phyloP scores from a whole-genome alignment of 2,113 vertebrate species.

The Corythaixoides concolor region DNA sequence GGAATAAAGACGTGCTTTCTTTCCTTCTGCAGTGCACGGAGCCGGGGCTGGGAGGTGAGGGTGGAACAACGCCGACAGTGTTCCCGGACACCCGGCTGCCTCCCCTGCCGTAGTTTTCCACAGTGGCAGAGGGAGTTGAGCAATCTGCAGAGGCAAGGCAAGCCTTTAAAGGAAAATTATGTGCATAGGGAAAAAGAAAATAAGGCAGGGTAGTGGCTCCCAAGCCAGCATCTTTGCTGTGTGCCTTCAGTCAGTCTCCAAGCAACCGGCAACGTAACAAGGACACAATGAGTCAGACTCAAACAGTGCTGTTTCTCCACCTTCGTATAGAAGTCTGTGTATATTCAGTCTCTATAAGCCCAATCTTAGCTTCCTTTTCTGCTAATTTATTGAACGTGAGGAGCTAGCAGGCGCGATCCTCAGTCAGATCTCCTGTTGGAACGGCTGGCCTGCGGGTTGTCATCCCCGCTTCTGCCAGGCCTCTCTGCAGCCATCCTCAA shows the following conservation, averaged over 20 bases:
- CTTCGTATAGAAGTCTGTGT: background rate
- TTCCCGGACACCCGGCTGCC: constrained; percentile 62
- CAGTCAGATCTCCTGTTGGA: background rate
- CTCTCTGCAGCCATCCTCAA: background rate
- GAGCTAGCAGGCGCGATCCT: background rate
- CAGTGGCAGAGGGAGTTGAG: constrained; percentile 11
- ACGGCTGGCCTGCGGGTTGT: background rate
- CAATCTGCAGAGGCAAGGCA: constrained; percentile 23
- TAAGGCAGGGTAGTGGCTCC: background rate
- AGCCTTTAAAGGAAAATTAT: constrained; percentile 55
- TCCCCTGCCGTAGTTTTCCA: constrained; percentile 77
- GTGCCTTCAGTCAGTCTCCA: constrained; percentile 24
- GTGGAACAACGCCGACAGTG: constrained; percentile 77
- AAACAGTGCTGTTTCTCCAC: background rate
- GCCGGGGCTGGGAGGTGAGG: constrained; percentile 61
- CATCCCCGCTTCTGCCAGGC: background rate
- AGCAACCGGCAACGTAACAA: constrained; percentile 6
- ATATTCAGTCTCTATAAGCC: background rate
- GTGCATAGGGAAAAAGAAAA: constrained; percentile 34
- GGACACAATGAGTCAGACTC: constrained; percentile 38
- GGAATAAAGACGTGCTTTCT: constrained; percentile 78
- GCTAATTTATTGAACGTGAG: background rate
- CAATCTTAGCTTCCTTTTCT: background rate
- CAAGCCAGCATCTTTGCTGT: background rate
- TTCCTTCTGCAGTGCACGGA: background rate